Percentiles rank a stretch among this genome's conserved stretches.
These are phyloP conservation scores for Tokudaia tokunoshimensis DNA, from an alignment of 2,797 vertebrate genomes.

Conservation along the genomic window DNA sequence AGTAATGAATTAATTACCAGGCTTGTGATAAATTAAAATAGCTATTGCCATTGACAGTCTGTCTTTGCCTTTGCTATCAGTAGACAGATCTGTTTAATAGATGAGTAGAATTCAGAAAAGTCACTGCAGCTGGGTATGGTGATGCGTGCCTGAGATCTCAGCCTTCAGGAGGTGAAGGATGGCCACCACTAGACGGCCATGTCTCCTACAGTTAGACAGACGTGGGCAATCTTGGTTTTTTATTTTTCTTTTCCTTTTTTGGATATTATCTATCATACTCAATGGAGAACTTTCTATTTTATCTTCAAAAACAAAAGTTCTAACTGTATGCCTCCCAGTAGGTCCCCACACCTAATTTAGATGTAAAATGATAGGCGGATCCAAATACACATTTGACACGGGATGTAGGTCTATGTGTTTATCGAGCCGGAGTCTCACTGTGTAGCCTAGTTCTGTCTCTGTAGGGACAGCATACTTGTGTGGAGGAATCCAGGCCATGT, in stretches of 20 bases:
- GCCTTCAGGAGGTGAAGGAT: neutral
- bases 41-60: slow-evolving; percentile 85
- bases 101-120: slow-evolving; percentile 60
- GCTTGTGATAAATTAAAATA: slow-evolving; percentile 84
- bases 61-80: slow-evolving; percentile 75
- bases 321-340: neutral
- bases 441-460: neutral
- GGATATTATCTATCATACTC: slow-evolving; percentile 33
- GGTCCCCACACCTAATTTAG: neutral
- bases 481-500: neutral
- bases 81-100: slow-evolving; percentile 70
- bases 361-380: neutral
- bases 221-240: neutral
- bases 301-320: slow-evolving; percentile 62
- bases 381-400: neutral
- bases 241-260: slow-evolving; percentile 58
- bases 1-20: slow-evolving; percentile 84
- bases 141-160: neutral
- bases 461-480: neutral
- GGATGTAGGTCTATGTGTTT: neutral
- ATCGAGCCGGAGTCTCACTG: neutral
- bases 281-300: neutral
- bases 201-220: slow-evolving; percentile 44
- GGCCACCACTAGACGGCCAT: neutral
- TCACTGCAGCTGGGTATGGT: neutral